phyloP scores from a whole-genome alignment of 2,797 vertebrate species.

The Oreochromis grahami region DNA sequence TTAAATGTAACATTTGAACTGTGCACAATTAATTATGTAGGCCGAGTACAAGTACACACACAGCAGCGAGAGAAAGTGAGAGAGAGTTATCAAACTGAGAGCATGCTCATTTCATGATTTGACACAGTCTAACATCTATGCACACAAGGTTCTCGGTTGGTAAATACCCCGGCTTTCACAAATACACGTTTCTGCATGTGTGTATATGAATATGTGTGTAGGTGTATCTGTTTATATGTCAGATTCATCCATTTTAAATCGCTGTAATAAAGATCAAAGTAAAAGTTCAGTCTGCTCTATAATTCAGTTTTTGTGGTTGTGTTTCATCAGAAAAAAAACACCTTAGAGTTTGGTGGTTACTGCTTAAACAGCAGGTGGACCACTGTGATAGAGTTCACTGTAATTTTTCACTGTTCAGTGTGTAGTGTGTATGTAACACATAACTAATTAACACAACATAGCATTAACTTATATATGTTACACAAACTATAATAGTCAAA shows the following conservation, averaged over 20 bases:
- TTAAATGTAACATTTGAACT: slow-evolving; percentile 27
- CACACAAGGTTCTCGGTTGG: not conserved
- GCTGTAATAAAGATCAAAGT: not conserved
- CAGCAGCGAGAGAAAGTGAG: not conserved
- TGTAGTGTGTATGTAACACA: accelerated
- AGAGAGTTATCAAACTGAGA: not conserved
- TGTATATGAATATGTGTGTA: accelerated
- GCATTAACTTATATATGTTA: not conserved
- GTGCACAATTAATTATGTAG: slow-evolving; percentile 25
- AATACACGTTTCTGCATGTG: not conserved
- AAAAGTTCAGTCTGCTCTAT: not conserved
- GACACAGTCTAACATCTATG: not conserved
- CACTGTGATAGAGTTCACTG: not conserved
- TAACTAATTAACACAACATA: not conserved
- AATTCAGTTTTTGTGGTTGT: not conserved
- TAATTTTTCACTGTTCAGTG: not conserved
- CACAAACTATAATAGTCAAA: not conserved
- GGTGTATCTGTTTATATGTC: not conserved
- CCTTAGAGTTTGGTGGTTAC: not conserved
- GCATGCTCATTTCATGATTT: not conserved
- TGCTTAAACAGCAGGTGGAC: not conserved
- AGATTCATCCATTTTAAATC: not conserved
- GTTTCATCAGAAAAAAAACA: not conserved
- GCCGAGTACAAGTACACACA: not conserved
- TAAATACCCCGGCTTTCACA: not conserved